Evolutionary conservation across 2,888 invertebrate species (phyloP).

Genomic region (Hypsopygia costalis): DNA sequence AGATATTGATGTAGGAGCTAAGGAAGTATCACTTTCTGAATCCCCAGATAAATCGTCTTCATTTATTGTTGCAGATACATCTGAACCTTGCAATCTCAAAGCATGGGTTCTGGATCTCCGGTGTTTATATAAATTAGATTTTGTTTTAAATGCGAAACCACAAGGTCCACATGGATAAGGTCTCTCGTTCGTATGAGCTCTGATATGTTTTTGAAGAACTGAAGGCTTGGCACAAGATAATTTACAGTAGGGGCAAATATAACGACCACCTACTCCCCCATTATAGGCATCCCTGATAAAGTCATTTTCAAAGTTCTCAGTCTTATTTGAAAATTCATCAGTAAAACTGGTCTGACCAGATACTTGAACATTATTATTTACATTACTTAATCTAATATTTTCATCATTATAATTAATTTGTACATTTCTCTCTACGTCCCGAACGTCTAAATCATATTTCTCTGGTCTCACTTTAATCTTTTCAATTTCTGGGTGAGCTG

Average conservation of each 20-base stretch:
- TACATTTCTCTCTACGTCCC: constrained; percentile 69
- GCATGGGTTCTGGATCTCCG: constrained; percentile 88
- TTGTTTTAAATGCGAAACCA: constrained; percentile 96
- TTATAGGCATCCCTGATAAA: constrained; percentile 70
- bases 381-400: constrained; percentile 69
- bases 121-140: constrained; percentile 96
- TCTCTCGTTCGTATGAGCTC: constrained; percentile 95
- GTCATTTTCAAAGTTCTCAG: constrained; percentile 77
- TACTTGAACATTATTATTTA: constrained; percentile 71
- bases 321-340: constrained; percentile 78
- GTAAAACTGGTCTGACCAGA: constrained; percentile 77
- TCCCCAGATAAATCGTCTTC: constrained; percentile 81
- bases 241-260: constrained; percentile 93
- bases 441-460: constrained; percentile 37
- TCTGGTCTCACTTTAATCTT: constrained; percentile 58
- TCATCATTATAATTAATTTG: constrained; percentile 76
- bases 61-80: constrained; percentile 70
- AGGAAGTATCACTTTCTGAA: constrained; percentile 81
- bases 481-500: constrained; percentile 71
- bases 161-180: constrained; percentile 94
- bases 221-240: constrained; percentile 95
- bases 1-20: constrained; percentile 60
- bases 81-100: constrained; percentile 82
- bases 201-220: constrained; percentile 95
- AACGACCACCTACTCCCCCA: constrained; percentile 81